Evolutionary conservation across 92 coral and sea anemone genomes (phyloP).

Genomic region (Phymanthus crucifer): DNA sequence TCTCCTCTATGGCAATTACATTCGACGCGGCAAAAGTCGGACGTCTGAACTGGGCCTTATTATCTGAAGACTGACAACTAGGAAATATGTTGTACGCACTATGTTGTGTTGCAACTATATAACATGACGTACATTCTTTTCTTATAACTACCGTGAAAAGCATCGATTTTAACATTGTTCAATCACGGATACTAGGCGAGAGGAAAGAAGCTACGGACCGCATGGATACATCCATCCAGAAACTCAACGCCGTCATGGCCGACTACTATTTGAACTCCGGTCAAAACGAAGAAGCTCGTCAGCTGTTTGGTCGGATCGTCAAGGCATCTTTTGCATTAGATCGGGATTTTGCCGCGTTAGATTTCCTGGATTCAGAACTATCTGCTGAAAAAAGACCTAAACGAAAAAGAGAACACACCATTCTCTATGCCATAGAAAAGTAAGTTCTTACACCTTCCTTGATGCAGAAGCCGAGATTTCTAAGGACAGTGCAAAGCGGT

Average conservation of each 20-base stretch:
- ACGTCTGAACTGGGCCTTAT: no score
- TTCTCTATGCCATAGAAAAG: slow-evolving; percentile 79
- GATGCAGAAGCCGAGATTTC: no score
- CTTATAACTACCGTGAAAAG: no score
- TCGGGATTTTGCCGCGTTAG: slow-evolving; percentile 90
- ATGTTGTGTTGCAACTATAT: no score
- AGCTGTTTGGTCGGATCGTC: slow-evolving; percentile 79
- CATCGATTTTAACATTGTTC: background rate
- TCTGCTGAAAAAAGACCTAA: slow-evolving; percentile 60
- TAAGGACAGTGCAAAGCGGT: no score
- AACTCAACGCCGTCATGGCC: slow-evolving; percentile 74
- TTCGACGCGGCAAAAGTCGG: no score
- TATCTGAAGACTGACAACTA: no score
- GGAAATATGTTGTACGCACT: no score
- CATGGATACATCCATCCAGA: slow-evolving; percentile 75
- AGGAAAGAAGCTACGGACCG: slow-evolving; percentile 56
- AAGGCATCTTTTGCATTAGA: slow-evolving; percentile 70
- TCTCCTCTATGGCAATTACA: no score
- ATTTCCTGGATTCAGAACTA: slow-evolving; percentile 73
- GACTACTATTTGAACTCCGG: slow-evolving; percentile 83
- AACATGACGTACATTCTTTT: no score
- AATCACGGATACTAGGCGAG: slow-evolving; percentile 29
- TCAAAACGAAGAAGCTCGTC: slow-evolving; percentile 79
- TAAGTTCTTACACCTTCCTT: slow-evolving; percentile 26
- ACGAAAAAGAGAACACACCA: slow-evolving; percentile 72